A percentile compares a stretch with the other conserved stretches of the same genome.
Evolutionary conservation across 2,113 vertebrate genomes (phyloP).

Genomic region (Phocoena phocoena): DNA sequence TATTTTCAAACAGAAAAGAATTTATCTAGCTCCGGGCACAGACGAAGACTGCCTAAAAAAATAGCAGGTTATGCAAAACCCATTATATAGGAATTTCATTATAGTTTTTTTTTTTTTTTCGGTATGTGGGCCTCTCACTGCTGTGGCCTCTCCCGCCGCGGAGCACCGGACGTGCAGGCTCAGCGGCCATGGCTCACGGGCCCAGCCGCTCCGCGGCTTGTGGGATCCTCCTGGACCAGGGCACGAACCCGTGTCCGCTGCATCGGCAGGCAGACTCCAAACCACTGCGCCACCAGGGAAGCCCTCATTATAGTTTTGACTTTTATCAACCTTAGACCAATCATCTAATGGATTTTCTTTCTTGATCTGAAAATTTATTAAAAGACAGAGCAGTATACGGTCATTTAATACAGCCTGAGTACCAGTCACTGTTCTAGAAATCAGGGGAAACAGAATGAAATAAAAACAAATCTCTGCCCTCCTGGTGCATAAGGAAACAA

Average conservation of each 20-base stretch:
- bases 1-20: slow-evolving; percentile 31
- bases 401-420: not conserved
- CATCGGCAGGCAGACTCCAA: too few relatives aligned
- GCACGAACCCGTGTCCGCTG: too few relatives aligned
- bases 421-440: not conserved
- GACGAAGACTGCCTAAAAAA: not conserved
- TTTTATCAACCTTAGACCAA: not conserved
- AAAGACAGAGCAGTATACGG: not conserved
- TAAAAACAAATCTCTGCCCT: not conserved
- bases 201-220: too few relatives aligned
- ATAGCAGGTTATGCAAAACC: not conserved
- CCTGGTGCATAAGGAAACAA: not conserved
- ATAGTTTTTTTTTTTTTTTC: not conserved
- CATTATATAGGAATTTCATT: not conserved
- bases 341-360: not conserved
- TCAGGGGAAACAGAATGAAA: not conserved
- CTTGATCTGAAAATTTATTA: slow-evolving; percentile 6
- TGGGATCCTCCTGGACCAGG: too few relatives aligned
- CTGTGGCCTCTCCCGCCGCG: too few relatives aligned
- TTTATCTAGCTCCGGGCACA: not conserved
- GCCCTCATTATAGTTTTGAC: not conserved
- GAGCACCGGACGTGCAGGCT: too few relatives aligned
- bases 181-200: too few relatives aligned
- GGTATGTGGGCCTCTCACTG: too few relatives aligned
- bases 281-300: too few relatives aligned